Conservation (phyloP, 2,113 vertebrate genomes). For the Bufo gargarizans region DNA sequence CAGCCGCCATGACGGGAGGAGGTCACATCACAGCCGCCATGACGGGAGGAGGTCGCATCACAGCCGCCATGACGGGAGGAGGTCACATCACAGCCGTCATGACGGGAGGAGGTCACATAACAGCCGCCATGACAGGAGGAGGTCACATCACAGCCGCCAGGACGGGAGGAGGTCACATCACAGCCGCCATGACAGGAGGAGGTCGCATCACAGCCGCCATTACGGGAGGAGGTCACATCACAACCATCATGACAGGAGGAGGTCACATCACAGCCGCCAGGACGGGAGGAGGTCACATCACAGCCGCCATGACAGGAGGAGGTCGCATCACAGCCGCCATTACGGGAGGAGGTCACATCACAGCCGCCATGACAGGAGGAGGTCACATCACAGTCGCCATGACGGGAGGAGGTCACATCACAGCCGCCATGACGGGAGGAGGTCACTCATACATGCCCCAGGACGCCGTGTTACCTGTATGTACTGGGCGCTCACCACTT, state of each 20-base stretch:
- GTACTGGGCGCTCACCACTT: neutral
- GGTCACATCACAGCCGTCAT: neutral
- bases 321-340: neutral
- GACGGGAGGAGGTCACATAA: neutral
- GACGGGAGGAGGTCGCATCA: too few relatives aligned
- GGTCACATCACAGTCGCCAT: neutral
- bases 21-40: too few relatives aligned
- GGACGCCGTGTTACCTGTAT: slow-evolving; percentile 16
- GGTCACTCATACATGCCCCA: neutral
- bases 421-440: neutral
- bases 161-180: neutral
- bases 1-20: too few relatives aligned
- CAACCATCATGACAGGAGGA: neutral
- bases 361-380: neutral
- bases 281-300: too few relatives aligned
- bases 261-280: too few relatives aligned
- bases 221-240: neutral
- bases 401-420: neutral
- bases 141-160: neutral
- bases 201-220: too few relatives aligned
- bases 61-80: neutral
- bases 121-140: neutral
- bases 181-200: too few relatives aligned
- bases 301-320: too few relatives aligned
- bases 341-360: neutral